Conservation (phyloP, 2,888 invertebrate species). For the Eupsilia transversa region DNA sequence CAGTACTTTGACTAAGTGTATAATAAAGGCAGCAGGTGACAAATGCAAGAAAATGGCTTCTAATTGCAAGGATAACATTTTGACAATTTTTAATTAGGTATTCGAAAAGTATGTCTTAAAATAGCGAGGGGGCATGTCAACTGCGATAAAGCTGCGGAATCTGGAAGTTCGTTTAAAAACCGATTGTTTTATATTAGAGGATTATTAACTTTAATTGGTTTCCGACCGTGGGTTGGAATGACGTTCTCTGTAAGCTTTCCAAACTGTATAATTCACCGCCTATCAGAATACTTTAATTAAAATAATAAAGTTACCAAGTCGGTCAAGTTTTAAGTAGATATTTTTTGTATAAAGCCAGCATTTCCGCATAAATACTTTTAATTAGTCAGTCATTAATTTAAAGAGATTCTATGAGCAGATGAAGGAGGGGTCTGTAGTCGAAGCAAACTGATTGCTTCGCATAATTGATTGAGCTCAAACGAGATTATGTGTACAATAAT, state of each 20-base stretch:
- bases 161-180: conserved; percentile 79
- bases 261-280: conserved; percentile 69
- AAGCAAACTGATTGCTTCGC: conserved; percentile 64
- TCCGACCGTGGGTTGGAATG: conserved; percentile 77
- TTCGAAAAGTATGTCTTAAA: conserved; percentile 39
- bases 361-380: conserved; percentile 65
- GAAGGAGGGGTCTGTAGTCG: conserved; percentile 37
- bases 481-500: conserved; percentile 60
- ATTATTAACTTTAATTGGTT: conserved; percentile 89
- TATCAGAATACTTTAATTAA: conserved; percentile 75
- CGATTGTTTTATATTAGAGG: conserved; percentile 79
- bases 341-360: conserved; percentile 56
- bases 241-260: conserved; percentile 77
- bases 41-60: conserved; percentile 15
- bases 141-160: conserved; percentile 75
- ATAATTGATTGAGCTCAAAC: conserved; percentile 65
- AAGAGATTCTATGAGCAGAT: conserved; percentile 47
- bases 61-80: conserved; percentile 8
- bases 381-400: conserved; percentile 64
- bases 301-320: conserved; percentile 63
- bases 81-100: conserved; percentile 32
- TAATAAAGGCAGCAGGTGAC: conserved; percentile 7
- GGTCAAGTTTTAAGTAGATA: conserved; percentile 52
- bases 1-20: conserved; percentile 1
- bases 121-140: conserved; percentile 45